These are phyloP conservation scores for Poeciliopsis presidionis DNA, from an alignment of 2,797 vertebrate genomes.

Conservation along the genomic window DNA sequence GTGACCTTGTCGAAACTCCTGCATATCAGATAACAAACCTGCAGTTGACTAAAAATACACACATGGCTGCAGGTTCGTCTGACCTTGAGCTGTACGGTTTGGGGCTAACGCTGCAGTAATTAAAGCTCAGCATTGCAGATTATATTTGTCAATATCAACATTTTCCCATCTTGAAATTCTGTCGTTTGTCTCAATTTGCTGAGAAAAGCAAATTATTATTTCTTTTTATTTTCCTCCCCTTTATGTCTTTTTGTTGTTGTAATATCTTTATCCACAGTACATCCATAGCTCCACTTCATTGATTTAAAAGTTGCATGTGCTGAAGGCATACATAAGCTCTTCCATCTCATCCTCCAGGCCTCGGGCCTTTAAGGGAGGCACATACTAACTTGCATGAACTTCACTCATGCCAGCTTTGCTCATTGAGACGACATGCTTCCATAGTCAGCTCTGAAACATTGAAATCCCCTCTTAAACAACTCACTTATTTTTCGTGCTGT, in stretches of 20 bases:
- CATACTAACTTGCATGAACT: slow-evolving; percentile 92
- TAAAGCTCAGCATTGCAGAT: background rate
- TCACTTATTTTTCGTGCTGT: background rate
- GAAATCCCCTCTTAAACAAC: slow-evolving; percentile 22
- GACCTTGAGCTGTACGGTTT: slow-evolving; percentile 55
- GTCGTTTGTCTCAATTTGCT: slow-evolving; percentile 11
- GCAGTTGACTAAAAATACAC: background rate
- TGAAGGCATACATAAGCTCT: slow-evolving; percentile 52
- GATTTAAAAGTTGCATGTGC: slow-evolving; percentile 70
- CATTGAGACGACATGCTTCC: slow-evolving; percentile 64
- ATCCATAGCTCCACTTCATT: slow-evolving; percentile 21
- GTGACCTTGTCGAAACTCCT: slow-evolving; percentile 58
- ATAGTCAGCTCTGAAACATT: slow-evolving; percentile 27
- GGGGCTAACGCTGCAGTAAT: slow-evolving; percentile 29
- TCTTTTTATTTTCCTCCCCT: slow-evolving; percentile 17
- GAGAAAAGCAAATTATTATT: slow-evolving; percentile 16
- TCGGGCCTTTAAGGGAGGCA: slow-evolving; percentile 52
- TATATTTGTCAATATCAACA: background rate
- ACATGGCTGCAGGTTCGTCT: slow-evolving; percentile 16
- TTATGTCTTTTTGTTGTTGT: slow-evolving; percentile 19
- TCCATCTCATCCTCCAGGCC: slow-evolving; percentile 51
- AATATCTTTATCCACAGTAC: slow-evolving; percentile 31
- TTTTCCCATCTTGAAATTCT: slow-evolving; percentile 1
- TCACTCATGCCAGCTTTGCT: slow-evolving; percentile 58
- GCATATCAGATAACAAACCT: slow-evolving; percentile 62